Conservation (phyloP, 2,113 vertebrate species). For the Phasianus colchicus region DNA sequence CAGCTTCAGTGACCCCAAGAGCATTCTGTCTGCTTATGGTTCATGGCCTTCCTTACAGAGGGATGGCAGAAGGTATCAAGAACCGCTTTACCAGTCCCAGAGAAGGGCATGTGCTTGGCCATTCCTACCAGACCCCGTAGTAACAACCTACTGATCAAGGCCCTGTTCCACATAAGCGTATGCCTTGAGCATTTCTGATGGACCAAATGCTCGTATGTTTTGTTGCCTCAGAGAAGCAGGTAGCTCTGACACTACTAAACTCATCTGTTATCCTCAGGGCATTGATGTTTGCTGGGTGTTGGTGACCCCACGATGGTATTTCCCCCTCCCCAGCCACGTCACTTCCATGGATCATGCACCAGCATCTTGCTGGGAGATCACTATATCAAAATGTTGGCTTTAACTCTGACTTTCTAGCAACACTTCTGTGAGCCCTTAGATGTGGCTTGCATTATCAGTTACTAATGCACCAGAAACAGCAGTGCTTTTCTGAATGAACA, state of each 20-base stretch:
- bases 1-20: not conserved
- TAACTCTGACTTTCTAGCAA: not conserved
- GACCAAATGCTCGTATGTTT: not conserved
- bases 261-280: not conserved
- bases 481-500: not conserved
- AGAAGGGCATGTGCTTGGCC: not conserved
- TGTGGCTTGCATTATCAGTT: not conserved
- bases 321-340: not conserved
- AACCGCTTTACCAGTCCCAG: not conserved
- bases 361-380: rapidly evolving
- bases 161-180: not conserved
- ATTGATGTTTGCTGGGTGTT: not conserved
- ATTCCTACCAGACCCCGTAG: not conserved
- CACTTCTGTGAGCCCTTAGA: not conserved
- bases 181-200: not conserved
- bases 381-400: not conserved
- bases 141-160: not conserved
- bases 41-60: not conserved
- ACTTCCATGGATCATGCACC: not conserved
- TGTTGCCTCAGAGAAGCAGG: not conserved
- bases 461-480: not conserved
- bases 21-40: not conserved
- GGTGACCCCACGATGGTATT: not conserved
- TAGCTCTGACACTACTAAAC: not conserved
- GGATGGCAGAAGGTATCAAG: not conserved